These are phyloP conservation scores for Oedothorax gibbosus DNA, from an alignment of 1,140 invertebrate genomes.

Conservation along the genomic window DNA sequence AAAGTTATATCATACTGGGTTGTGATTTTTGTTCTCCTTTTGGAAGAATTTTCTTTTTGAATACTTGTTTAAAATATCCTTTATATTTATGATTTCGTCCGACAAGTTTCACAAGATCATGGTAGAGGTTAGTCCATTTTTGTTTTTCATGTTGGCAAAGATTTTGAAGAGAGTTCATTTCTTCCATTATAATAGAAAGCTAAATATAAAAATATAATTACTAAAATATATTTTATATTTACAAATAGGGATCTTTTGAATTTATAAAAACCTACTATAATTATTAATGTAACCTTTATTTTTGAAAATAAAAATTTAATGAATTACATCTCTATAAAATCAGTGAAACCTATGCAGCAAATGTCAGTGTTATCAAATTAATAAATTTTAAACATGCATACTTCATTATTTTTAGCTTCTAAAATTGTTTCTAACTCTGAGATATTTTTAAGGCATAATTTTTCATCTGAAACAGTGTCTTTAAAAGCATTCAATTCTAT, in stretches of 20 bases:
- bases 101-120: slow-evolving; percentile 12
- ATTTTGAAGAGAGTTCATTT: background rate
- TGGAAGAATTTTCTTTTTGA: slow-evolving; percentile 18
- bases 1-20: background rate
- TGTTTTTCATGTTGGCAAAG: background rate
- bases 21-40: background rate
- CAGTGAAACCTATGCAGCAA: background rate
- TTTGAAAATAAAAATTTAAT: background rate
- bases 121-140: slow-evolving; percentile 30
- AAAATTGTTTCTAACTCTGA: slow-evolving; percentile 4
- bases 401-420: slow-evolving; percentile 22
- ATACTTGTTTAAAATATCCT: slow-evolving; percentile 44
- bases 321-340: background rate
- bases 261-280: background rate
- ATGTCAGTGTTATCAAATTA: background rate
- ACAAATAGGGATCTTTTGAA: background rate
- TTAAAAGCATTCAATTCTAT: slow-evolving; percentile 36
- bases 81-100: slow-evolving; percentile 28
- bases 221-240: too few species aligned
- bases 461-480: background rate
- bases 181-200: slow-evolving; percentile 5
- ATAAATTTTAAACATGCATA: background rate
- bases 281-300: background rate
- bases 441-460: slow-evolving; percentile 8
- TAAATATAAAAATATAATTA: slow-evolving; percentile 20